Evolutionary conservation across 2,888 invertebrate genomes (phyloP).

Genomic region (Oxyteleia sp.): DNA sequence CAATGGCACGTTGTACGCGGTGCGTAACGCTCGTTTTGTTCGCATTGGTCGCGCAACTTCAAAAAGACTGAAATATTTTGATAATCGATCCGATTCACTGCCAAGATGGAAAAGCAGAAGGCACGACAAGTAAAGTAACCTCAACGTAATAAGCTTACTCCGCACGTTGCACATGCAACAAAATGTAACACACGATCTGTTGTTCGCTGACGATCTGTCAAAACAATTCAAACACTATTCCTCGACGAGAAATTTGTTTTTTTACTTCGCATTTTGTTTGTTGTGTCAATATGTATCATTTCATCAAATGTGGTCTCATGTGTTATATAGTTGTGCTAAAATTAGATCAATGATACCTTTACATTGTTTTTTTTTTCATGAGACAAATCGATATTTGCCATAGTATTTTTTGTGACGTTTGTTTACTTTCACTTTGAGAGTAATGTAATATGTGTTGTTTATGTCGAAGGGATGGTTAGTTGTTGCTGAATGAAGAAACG

Average conservation of each 20-base stretch:
- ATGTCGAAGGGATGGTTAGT: not conserved
- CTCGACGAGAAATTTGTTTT: no score
- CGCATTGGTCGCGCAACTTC: conserved; percentile 22
- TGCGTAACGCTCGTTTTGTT: conserved; percentile 24
- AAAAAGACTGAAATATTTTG: conserved; percentile 64
- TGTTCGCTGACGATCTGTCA: not conserved
- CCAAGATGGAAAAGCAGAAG: conserved; percentile 80
- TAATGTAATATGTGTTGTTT: not conserved
- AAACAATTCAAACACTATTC: not conserved
- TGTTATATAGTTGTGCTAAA: conserved; percentile 34
- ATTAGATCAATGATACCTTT: conserved; percentile 45
- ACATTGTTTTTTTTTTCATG: conserved; percentile 5
- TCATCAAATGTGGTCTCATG: conserved; percentile 13
- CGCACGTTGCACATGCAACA: not conserved
- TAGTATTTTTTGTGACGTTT: conserved; percentile 6
- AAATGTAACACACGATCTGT: not conserved
- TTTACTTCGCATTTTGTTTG: not conserved
- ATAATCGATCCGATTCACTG: conserved; percentile 60
- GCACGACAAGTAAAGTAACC: conserved; percentile 77
- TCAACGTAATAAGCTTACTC: conserved; percentile 28
- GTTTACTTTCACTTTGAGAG: conserved; percentile 10
- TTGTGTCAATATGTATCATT: conserved; percentile 15
- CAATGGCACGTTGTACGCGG: conserved; percentile 47
- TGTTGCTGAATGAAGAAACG: no score
- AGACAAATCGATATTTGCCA: conserved; percentile 25